Conservation (phyloP, 2,888 invertebrate species). For the Orthosia cruda region DNA sequence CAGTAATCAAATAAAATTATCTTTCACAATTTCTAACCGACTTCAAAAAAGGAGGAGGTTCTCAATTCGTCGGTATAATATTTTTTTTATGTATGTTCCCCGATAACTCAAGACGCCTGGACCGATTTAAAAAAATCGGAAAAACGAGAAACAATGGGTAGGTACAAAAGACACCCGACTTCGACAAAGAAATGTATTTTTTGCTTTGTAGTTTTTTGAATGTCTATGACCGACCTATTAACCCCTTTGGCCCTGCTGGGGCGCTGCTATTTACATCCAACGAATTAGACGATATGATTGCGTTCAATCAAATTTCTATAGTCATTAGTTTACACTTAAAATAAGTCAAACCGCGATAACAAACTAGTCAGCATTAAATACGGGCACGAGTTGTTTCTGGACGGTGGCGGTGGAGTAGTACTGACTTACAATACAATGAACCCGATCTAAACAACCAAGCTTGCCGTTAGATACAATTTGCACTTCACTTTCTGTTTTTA, state of each 20-base stretch:
- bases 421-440: not conserved
- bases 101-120: no score
- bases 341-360: constrained; percentile 6
- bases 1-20: no score
- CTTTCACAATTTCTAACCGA: no score
- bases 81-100: no score
- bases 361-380: not conserved
- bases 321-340: constrained; percentile 5
- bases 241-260: not conserved
- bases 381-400: not conserved
- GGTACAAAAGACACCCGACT: no score
- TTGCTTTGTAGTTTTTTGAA: no score
- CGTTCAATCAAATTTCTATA: not conserved
- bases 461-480: constrained; percentile 1
- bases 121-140: no score
- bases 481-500: not conserved
- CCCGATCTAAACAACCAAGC: not conserved
- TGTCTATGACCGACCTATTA: not conserved
- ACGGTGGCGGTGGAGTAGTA: not conserved
- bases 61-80: no score
- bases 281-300: not conserved
- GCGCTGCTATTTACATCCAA: not conserved
- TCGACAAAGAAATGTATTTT: no score
- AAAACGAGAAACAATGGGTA: no score
- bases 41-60: no score